Evolutionary conservation across 2,113 vertebrate genomes (phyloP), one percentile per base, ranked within the genome.

Genomic region (Nesoenas mayeri): DNA sequence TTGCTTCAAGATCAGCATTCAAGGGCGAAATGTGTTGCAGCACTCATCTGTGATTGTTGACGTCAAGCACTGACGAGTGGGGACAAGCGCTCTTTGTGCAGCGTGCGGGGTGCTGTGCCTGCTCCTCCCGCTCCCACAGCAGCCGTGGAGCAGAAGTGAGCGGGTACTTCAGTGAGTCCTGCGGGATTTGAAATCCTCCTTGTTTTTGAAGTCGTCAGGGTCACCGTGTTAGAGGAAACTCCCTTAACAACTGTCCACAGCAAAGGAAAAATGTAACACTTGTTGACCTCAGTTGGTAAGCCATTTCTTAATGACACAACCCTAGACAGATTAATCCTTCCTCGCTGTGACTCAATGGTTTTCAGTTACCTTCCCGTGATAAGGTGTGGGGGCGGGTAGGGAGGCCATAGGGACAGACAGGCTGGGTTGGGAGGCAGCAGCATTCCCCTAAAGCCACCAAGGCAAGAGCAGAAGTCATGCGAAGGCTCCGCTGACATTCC

Each of bases 51-150:
- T 32, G 69, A 3, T 91, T 89, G 80, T 91, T 92, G 72, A 75
- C 3, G 0, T 25, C 47, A 16, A 82, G 75, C 77, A 29, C 75
- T 74, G 83, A 62, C 92, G 18, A 31, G 34, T 8, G 34, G 79
- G 42, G 42, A 88, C 72, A 88, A 83, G 53, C 18, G 69, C 73
- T 84, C 89, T 89, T 95, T 95, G 89, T 95, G 11, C n/a, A n/a
- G n/a, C n/a, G n/a, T n/a, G n/a, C n/a, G n/a, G n/a, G n/a, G n/a
- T n/a, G n/a, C n/a, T n/a, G n/a, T n/a, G n/a, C n/a, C n/a, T n/a
- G 62, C 13, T 53, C 15, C 51, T 58, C 40, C 57, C 26, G 42
- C 22, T 64, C 21, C 19, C 15, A 29, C 51, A 72, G 60, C 73
- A 53, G 89, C 58, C 64, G 60, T 11, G 18, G 48, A 44, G 24